Conservation (phyloP, 2,888 invertebrate genomes). For the Colostygia pectinataria region DNA sequence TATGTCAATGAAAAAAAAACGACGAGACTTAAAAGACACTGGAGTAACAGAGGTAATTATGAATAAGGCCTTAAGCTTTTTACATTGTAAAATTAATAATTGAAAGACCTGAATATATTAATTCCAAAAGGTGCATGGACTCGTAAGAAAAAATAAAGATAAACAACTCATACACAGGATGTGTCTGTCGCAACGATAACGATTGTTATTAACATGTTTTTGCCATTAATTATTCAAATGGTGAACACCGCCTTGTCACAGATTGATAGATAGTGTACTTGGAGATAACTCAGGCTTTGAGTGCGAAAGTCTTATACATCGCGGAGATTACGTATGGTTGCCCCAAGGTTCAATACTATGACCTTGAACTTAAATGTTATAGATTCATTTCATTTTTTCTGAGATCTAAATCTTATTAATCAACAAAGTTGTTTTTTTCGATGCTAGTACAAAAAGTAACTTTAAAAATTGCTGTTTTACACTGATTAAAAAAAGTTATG, state of each 20-base stretch:
- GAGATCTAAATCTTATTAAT: no score
- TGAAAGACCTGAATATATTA: conserved; percentile 1
- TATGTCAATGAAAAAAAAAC: no score
- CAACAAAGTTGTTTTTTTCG: no score
- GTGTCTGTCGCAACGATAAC: conserved; percentile 47
- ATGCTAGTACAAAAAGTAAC: no score
- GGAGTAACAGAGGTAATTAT: no score
- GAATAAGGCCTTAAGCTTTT: neutral
- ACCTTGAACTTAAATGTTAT: conserved; percentile 1
- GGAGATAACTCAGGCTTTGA: conserved; percentile 21
- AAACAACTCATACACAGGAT: conserved; percentile 46
- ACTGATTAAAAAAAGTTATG: no score
- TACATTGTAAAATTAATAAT: conserved; percentile 12
- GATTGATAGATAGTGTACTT: conserved; percentile 29
- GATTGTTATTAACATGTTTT: conserved; percentile 52
- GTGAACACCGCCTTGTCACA: conserved; percentile 25
- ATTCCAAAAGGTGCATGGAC: conserved; percentile 25
- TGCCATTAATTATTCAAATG: conserved; percentile 50
- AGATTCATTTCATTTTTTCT: neutral
- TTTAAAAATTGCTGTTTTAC: no score
- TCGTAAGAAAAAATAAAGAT: conserved; percentile 33
- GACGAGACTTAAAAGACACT: no score
- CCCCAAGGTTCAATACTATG: conserved; percentile 13
- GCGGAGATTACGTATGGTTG: neutral
- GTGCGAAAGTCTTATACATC: conserved; percentile 8